These are phyloP conservation scores for Argynnis bischoffii DNA, from an alignment of 2,888 invertebrate species.

Conservation along the genomic window DNA sequence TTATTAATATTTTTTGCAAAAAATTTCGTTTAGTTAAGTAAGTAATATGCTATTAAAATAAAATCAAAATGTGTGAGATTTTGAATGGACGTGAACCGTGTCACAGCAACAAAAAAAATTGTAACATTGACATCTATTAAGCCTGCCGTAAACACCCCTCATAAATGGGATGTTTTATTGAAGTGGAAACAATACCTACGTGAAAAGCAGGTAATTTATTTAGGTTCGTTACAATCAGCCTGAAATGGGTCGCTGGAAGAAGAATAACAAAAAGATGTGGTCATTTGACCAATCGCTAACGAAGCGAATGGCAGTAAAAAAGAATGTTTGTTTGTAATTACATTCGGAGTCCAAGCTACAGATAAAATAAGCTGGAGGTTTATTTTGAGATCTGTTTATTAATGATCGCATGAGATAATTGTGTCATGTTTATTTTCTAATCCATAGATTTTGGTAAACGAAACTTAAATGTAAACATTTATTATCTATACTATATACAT, in stretches of 20 bases:
- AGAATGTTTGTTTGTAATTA: conserved; percentile 31
- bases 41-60: background rate
- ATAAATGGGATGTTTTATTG: conserved; percentile 27
- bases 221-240: conserved; percentile 51
- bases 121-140: conserved; percentile 13
- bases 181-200: conserved; percentile 32
- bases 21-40: no score
- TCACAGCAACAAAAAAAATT: conserved; percentile 3
- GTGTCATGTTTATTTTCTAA: no score
- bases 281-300: conserved; percentile 45
- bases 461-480: no score
- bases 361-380: background rate
- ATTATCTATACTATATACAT: no score
- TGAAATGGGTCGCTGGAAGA: conserved; percentile 48
- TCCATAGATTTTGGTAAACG: no score
- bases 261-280: conserved; percentile 50
- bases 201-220: conserved; percentile 49
- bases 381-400: background rate
- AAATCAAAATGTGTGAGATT: background rate
- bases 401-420: no score
- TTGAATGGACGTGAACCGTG: conserved; percentile 4
- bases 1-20: no score
- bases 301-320: conserved; percentile 37
- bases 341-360: conserved; percentile 8
- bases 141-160: conserved; percentile 17